Evolutionary conservation across 2,113 vertebrate genomes (phyloP).

Genomic region (Scopus umbretta): DNA sequence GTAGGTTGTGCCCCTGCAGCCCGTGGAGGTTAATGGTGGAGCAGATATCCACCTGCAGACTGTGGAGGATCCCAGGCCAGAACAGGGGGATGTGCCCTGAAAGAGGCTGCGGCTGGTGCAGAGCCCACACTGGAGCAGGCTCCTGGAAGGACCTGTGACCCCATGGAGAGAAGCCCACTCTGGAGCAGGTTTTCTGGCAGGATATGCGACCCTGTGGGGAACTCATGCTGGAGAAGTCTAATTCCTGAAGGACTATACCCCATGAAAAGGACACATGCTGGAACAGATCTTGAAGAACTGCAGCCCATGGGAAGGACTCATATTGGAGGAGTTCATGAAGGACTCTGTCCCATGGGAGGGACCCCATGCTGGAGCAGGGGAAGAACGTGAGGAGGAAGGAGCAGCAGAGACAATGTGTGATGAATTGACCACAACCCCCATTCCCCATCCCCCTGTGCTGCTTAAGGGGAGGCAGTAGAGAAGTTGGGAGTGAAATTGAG

Average conservation of each 20-base stretch:
- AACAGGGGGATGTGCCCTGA: neutral
- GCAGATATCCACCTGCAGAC: neutral
- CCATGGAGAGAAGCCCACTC: neutral
- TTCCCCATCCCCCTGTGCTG: neutral
- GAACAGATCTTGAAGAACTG: neutral
- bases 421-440: neutral
- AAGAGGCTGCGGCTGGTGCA: neutral
- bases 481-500: neutral
- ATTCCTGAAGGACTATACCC: neutral
- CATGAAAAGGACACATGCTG: rapidly evolving
- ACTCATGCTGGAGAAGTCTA: rapidly evolving
- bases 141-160: neutral
- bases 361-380: neutral
- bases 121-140: neutral
- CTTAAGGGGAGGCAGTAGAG: neutral
- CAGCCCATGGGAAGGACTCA: neutral
- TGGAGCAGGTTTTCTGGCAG: neutral
- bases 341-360: neutral
- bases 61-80: neutral
- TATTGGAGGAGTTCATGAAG: neutral
- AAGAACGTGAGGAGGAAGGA: neutral
- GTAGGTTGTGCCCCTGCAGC: neutral
- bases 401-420: neutral
- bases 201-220: neutral
- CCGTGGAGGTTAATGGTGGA: neutral